Conservation (phyloP, 2,113 vertebrate genomes). For the Cyprinus carpio region DNA sequence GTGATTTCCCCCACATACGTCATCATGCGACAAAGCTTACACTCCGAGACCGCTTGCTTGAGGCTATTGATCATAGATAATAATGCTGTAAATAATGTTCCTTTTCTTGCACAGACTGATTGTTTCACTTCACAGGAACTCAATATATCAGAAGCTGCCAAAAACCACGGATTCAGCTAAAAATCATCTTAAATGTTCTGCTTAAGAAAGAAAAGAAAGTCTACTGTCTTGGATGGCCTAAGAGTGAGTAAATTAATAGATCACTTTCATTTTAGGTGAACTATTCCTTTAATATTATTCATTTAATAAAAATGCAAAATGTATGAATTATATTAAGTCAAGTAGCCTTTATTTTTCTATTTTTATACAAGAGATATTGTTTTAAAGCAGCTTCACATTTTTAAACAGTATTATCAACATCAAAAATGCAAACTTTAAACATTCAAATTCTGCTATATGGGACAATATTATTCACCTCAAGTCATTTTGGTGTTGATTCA, state of each 20-base stretch:
- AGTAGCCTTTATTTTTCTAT: no score
- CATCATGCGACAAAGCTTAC: background rate
- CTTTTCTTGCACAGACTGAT: no score
- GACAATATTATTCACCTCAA: no score
- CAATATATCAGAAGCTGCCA: no score
- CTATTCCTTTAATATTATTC: background rate
- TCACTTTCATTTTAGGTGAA: background rate
- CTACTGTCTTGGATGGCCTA: background rate
- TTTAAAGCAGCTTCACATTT: background rate
- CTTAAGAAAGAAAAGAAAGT: background rate
- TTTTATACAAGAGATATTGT: background rate
- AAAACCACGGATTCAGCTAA: background rate
- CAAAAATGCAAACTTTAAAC: background rate
- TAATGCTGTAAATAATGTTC: background rate
- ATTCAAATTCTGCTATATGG: no score
- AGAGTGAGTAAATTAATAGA: background rate
- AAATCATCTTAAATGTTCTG: background rate
- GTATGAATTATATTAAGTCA: background rate
- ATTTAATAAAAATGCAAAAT: background rate
- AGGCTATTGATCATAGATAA: background rate
- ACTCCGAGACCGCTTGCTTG: background rate
- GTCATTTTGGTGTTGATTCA: background rate
- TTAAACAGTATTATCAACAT: background rate
- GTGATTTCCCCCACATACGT: background rate
- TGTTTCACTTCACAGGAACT: no score